phyloP scores from a whole-genome alignment of 2,113 vertebrate species.

The Apteryx owenii region DNA sequence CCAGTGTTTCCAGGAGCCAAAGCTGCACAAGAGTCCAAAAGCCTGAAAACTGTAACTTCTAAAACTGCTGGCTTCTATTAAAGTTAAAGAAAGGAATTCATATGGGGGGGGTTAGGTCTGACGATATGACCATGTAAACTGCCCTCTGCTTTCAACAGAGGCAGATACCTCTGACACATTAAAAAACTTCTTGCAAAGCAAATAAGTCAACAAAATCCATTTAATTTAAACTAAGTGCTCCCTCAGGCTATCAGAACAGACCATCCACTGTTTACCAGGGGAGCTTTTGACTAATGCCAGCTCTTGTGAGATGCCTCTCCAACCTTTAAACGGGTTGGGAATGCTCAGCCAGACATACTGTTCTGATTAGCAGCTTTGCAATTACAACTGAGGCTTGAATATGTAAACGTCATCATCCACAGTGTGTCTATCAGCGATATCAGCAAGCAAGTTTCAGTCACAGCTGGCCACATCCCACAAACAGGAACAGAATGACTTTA shows the following conservation, averaged over 20 bases:
- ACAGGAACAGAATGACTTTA: neutral
- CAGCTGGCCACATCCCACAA: neutral
- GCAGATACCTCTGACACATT: neutral
- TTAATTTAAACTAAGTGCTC: conserved; percentile 9
- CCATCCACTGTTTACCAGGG: neutral
- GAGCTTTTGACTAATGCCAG: conserved; percentile 44
- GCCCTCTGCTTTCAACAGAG: neutral
- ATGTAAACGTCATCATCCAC: neutral
- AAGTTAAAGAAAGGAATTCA: neutral
- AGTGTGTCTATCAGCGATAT: neutral
- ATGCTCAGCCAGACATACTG: neutral
- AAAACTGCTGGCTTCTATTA: conserved; percentile 4
- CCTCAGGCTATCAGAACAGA: conserved; percentile 25
- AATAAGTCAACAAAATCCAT: neutral
- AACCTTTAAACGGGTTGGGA: conserved; percentile 26
- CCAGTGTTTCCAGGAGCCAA: neutral
- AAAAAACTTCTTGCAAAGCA: neutral
- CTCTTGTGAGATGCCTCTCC: conserved; percentile 50
- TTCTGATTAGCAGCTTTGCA: neutral
- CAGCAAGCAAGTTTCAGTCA: neutral
- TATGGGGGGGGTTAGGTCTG: neutral
- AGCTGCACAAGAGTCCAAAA: neutral
- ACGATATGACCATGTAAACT: neutral
- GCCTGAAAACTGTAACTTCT: neutral
- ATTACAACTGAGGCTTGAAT: neutral